phyloP scores from a whole-genome alignment of 2,113 vertebrate species.

The Panthera tigris region DNA sequence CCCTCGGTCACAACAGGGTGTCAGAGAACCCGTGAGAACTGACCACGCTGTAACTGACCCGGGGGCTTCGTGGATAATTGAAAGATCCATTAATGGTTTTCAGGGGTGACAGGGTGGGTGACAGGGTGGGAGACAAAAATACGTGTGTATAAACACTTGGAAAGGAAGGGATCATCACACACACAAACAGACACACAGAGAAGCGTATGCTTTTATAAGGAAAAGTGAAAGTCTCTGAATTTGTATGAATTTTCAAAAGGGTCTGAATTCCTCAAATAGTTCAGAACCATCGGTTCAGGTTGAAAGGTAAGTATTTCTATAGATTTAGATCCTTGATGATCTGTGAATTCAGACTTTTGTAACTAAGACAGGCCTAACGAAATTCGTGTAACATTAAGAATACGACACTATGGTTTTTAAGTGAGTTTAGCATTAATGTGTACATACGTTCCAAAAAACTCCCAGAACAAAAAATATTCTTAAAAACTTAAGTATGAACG shows the following conservation, averaged over 20 bases:
- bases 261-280: neutral
- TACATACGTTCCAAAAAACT: neutral
- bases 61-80: neutral
- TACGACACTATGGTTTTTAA: neutral
- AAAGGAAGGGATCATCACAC: neutral
- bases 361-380: neutral
- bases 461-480: neutral
- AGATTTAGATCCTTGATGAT: neutral
- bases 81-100: neutral
- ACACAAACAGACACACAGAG: fast-evolving
- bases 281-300: neutral
- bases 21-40: neutral
- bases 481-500: neutral
- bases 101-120: neutral
- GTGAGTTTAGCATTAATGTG: neutral
- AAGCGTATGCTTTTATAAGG: neutral
- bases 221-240: neutral
- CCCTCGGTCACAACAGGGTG: neutral
- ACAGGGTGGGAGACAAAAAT: neutral
- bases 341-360: neutral
- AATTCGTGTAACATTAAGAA: neutral
- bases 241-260: neutral
- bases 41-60: neutral
- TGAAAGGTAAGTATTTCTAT: neutral
- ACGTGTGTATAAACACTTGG: fast-evolving